A percentile compares a stretch with the other conserved stretches of the same genome.
phyloP scores from a whole-genome alignment of 2,888 invertebrate species.

The Fabriciana adippe region DNA sequence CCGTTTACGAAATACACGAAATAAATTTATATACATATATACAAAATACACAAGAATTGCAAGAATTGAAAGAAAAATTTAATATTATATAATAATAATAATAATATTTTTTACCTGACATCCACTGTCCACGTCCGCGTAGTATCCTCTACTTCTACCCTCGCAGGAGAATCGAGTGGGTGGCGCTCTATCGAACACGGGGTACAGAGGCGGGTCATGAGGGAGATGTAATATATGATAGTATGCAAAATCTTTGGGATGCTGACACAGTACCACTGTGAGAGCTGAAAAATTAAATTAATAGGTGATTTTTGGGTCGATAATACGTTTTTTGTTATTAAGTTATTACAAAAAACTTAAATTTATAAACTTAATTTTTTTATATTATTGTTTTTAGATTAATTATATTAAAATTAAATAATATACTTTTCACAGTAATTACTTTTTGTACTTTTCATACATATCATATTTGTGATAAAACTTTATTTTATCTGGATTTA shows the following conservation, averaged over 20 bases:
- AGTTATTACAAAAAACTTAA: too few species aligned
- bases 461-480: slow-evolving; percentile 9
- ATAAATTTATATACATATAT: too few species aligned
- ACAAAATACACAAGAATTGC: too few species aligned
- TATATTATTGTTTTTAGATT: too few species aligned
- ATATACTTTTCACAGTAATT: too few species aligned
- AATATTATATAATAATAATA: too few species aligned
- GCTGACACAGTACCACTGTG: slow-evolving; percentile 54
- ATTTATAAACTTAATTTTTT: too few species aligned
- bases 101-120: slow-evolving; percentile 67
- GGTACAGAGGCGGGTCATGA: slow-evolving; percentile 81
- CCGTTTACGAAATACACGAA: too few species aligned
- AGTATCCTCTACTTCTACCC: slow-evolving; percentile 66
- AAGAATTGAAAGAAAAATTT: not conserved
- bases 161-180: slow-evolving; percentile 70
- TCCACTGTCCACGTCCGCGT: slow-evolving; percentile 75
- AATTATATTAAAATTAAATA: too few species aligned
- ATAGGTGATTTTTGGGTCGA: too few species aligned
- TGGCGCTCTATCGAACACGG: slow-evolving; percentile 68
- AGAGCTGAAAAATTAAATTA: slow-evolving; percentile 45
- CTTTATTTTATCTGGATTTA: not conserved
- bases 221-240: slow-evolving; percentile 82
- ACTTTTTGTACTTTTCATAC: too few species aligned
- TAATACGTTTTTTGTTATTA: too few species aligned
- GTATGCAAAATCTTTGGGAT: slow-evolving; percentile 68